Evolutionary conservation across 2,888 invertebrate species (phyloP).

Genomic region (Macrophya annulata): DNA sequence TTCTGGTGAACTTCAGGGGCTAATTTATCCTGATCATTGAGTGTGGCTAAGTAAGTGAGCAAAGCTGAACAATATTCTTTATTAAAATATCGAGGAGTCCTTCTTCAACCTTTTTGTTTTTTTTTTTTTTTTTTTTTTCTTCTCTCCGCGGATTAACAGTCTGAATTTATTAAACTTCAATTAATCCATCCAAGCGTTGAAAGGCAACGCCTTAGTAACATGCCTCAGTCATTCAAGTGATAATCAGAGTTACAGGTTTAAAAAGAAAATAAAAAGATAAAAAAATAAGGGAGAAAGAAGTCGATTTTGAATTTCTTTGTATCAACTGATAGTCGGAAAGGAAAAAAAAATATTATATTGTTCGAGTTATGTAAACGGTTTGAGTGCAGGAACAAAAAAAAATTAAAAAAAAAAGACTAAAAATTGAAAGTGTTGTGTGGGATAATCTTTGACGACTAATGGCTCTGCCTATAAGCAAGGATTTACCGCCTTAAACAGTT

Average conservation of each 20-base stretch:
- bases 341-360: neutral
- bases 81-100: constrained; percentile 73
- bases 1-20: constrained; percentile 61
- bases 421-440: neutral
- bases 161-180: constrained; percentile 46
- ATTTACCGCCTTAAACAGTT: constrained; percentile 17
- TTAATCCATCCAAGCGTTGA: constrained; percentile 38
- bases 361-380: neutral
- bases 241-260: neutral
- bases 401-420: too few relatives aligned
- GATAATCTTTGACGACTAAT: neutral
- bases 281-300: neutral
- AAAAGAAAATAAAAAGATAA: neutral
- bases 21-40: constrained; percentile 75
- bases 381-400: neutral
- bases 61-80: constrained; percentile 73
- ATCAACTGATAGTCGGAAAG: neutral
- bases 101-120: constrained; percentile 42
- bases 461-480: neutral
- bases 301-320: neutral
- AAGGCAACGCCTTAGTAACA: neutral
- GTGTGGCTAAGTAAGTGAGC: constrained; percentile 75
- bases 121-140: neutral
- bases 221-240: neutral
- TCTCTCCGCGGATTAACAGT: constrained; percentile 3